Evolutionary conservation across 1,140 invertebrate genomes (phyloP).

Genomic region (Drosophila cardini): DNA sequence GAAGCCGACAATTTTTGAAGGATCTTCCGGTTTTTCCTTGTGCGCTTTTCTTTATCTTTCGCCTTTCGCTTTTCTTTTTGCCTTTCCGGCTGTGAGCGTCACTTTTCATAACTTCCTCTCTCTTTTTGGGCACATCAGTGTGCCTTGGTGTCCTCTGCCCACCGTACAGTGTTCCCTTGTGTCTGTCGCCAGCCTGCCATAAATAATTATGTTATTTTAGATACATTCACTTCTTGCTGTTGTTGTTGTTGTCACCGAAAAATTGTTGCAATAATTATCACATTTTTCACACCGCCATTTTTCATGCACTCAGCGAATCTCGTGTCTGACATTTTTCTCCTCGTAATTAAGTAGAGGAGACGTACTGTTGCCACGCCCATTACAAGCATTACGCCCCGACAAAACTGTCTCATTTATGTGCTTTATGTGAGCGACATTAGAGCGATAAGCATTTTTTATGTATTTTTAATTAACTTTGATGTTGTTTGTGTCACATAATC

Average conservation of each 20-base stretch:
- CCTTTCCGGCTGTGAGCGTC: conserved; percentile 28
- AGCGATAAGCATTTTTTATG: conserved; percentile 69
- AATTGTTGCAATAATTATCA: conserved; percentile 78
- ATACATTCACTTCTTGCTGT: conserved; percentile 35
- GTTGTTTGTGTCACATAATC: conserved; percentile 51
- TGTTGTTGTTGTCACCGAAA: conserved; percentile 20
- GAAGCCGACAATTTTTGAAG: conserved; percentile 60
- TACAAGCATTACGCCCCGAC: not conserved
- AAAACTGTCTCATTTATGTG: conserved; percentile 28
- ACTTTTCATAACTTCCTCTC: conserved; percentile 61
- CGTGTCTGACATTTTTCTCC: conserved; percentile 57
- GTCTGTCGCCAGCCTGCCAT: conserved; percentile 44
- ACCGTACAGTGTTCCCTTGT: not conserved
- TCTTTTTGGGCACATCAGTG: conserved; percentile 3
- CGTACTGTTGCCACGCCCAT: conserved; percentile 36
- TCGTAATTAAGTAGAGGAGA: conserved; percentile 71
- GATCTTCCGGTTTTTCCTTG: conserved; percentile 48
- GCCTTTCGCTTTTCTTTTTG: not conserved
- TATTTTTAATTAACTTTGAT: conserved; percentile 79
- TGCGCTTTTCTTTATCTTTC: conserved; percentile 16
- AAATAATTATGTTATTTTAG: conserved; percentile 83
- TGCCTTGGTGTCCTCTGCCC: not conserved
- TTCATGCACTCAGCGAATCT: conserved; percentile 58
- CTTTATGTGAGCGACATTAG: conserved; percentile 45
- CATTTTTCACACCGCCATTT: conserved; percentile 77